Evolutionary conservation across 2,797 vertebrate species (phyloP).

Genomic region (Todus mexicanus): DNA sequence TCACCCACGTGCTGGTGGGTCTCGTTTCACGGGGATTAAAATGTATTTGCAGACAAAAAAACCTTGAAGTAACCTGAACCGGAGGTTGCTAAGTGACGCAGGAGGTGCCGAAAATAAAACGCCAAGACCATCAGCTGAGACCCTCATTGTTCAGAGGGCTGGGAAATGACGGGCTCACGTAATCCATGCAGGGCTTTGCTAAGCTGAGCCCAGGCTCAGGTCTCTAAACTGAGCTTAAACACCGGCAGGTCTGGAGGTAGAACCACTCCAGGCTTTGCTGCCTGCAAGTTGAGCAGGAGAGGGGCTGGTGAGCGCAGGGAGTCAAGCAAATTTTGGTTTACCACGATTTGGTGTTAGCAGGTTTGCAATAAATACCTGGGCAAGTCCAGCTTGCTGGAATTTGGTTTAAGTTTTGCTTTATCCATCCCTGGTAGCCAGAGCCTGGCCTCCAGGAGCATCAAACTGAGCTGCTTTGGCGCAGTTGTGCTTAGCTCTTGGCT

Average conservation of each 20-base stretch:
- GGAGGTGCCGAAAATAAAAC: conserved; percentile 32
- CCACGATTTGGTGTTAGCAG: not conserved
- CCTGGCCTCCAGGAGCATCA: not conserved
- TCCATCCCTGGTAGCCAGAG: too few species aligned
- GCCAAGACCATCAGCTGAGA: not conserved
- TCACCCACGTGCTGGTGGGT: not conserved
- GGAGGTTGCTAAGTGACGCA: not conserved
- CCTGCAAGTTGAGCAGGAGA: not conserved
- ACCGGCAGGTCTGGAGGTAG: not conserved
- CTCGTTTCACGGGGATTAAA: not conserved
- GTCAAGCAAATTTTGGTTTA: not conserved
- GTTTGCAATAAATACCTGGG: rapidly evolving
- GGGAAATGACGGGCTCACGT: not conserved
- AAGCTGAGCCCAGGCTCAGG: not conserved
- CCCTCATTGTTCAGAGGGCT: not conserved
- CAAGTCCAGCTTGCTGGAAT: not conserved
- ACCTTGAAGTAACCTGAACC: not conserved
- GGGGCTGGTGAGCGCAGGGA: rapidly evolving
- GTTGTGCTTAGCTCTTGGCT: not conserved
- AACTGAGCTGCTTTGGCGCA: not conserved
- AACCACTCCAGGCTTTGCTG: not conserved
- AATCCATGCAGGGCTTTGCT: rapidly evolving
- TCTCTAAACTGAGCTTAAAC: not conserved
- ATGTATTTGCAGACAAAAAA: not conserved
- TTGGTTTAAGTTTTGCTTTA: not conserved